A percentile compares a stretch with the other conserved stretches of the same genome.
These are phyloP conservation scores for Rhinophrynus dorsalis DNA, from an alignment of 2,797 vertebrate genomes.

Conservation along the genomic window DNA sequence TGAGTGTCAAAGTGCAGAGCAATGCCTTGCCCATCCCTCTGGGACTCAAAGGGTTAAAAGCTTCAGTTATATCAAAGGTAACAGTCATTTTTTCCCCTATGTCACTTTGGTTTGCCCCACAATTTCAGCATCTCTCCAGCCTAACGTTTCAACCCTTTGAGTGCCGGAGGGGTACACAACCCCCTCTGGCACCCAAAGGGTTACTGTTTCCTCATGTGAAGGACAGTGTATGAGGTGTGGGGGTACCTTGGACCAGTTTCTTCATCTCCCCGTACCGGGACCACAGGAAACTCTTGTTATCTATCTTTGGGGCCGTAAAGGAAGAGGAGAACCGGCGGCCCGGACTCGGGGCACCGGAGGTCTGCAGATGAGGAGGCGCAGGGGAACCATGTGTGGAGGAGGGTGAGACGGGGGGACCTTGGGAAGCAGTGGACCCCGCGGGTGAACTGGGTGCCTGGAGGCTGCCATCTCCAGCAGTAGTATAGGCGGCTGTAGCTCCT, in stretches of 20 bases:
- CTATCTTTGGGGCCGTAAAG: slow-evolving; percentile 54
- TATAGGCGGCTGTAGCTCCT: slow-evolving; percentile 1
- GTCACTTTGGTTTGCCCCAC: no score
- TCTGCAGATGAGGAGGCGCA: background rate
- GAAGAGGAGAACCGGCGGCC: slow-evolving; percentile 62
- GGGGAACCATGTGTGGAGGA: slow-evolving; percentile 3
- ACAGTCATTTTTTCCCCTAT: no score
- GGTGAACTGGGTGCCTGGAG: background rate
- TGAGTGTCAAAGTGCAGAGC: no score
- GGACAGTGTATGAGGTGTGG: no score
- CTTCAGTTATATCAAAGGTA: no score
- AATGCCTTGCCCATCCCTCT: no score
- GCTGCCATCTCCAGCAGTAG: background rate
- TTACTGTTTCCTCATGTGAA: background rate
- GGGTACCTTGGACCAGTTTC: slow-evolving; percentile 71
- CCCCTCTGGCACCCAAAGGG: no score
- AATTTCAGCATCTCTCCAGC: no score
- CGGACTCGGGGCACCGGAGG: slow-evolving; percentile 27
- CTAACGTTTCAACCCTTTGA: no score
- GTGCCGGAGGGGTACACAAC: no score
- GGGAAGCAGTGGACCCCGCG: slow-evolving; percentile 46
- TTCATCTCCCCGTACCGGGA: slow-evolving; percentile 68
- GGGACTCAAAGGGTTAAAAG: no score
- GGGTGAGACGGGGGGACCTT: slow-evolving; percentile 48
- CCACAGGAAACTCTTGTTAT: slow-evolving; percentile 66